phyloP scores from a whole-genome alignment of 2,113 vertebrate genomes.

The Paradisaea rubra region DNA sequence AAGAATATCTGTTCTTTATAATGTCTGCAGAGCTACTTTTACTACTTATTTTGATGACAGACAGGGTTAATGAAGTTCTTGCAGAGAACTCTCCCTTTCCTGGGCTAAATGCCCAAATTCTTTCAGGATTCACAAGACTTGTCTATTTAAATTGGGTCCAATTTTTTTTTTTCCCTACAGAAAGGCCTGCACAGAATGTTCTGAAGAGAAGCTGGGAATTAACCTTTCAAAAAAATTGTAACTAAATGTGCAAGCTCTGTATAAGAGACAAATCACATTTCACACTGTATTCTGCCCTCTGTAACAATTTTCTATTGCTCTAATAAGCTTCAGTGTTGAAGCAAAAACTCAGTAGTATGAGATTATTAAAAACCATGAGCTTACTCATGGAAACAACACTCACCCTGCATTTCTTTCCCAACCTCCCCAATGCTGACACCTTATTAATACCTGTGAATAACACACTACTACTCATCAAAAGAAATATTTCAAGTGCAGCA shows the following conservation, averaged over 20 bases:
- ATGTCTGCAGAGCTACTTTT: neutral
- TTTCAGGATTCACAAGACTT: slow-evolving; percentile 75
- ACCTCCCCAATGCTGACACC: neutral
- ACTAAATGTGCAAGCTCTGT: neutral
- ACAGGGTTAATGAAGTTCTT: slow-evolving; percentile 68
- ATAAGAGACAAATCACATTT: neutral
- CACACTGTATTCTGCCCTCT: neutral
- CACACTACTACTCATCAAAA: neutral
- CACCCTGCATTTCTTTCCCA: neutral
- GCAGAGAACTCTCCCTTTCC: slow-evolving; percentile 71
- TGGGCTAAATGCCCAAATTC: slow-evolving; percentile 79
- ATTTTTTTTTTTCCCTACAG: slow-evolving; percentile 31
- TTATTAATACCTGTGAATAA: neutral
- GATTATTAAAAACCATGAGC: neutral
- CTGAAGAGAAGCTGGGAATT: slow-evolving; percentile 42
- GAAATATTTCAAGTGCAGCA: neutral
- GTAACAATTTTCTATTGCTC: neutral
- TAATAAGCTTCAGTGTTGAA: neutral
- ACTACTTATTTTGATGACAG: slow-evolving; percentile 42
- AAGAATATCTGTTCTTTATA: neutral
- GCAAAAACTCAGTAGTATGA: neutral
- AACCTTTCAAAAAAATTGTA: slow-evolving; percentile 33
- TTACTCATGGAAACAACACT: neutral
- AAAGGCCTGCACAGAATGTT: slow-evolving; percentile 64
- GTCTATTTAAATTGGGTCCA: slow-evolving; percentile 64